Evolutionary conservation across 2,113 vertebrate genomes (phyloP).

Genomic region (Chionis minor): DNA sequence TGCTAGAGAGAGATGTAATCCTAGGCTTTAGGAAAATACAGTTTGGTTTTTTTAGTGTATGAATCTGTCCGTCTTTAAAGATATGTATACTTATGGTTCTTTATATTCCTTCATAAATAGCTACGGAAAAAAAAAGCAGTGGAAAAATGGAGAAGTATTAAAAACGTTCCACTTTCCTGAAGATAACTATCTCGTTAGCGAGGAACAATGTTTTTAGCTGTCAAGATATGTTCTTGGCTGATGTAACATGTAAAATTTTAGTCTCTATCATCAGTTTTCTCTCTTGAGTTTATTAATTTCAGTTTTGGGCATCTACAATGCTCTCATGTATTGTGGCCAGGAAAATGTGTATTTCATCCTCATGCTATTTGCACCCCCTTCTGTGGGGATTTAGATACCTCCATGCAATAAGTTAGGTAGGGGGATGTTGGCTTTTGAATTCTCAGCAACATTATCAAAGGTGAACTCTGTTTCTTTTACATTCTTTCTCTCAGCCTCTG

Average conservation of each 20-base stretch:
- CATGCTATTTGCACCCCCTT: not conserved
- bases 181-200: not conserved
- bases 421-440: not conserved
- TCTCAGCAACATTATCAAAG: not conserved
- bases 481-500: not conserved
- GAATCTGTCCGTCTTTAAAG: not conserved
- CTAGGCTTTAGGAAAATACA: not conserved
- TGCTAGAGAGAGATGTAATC: not conserved
- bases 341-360: not conserved
- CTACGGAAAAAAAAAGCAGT: not conserved
- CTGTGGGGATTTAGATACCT: not conserved
- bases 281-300: not conserved
- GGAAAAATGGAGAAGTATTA: not conserved
- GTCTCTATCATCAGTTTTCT: not conserved
- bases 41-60: accelerated
- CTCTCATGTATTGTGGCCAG: not conserved
- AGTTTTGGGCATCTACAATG: not conserved
- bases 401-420: not conserved
- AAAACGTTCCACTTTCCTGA: not conserved
- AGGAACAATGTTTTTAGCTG: not conserved
- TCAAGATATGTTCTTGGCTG: not conserved
- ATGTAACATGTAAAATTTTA: not conserved
- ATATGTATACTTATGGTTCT: not conserved
- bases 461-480: not conserved
- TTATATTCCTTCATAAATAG: not conserved